Percentiles rank a stretch among this genome's conserved stretches.
phyloP scores from a whole-genome alignment of 2,113 vertebrate species.

The Forbesichthys agassizii region DNA sequence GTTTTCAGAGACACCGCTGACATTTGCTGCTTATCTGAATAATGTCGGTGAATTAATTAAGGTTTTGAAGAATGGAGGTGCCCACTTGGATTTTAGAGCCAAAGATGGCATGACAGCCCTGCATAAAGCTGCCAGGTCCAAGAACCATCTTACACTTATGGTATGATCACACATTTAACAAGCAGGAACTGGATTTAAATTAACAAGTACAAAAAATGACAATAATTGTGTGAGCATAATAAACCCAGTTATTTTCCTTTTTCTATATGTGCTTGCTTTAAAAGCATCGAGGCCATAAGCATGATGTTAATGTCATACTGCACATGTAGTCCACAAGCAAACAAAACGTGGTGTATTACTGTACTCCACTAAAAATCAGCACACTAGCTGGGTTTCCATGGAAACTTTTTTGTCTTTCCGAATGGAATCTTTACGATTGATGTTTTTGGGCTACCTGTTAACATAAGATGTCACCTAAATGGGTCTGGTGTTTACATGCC shows the following conservation, averaged over 20 bases:
- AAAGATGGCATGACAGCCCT: constrained; percentile 91
- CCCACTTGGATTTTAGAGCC: constrained; percentile 93
- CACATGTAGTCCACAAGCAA: too few relatives aligned
- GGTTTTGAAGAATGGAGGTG: constrained; percentile 86
- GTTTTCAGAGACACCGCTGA: constrained; percentile 86
- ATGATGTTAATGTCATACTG: too few relatives aligned
- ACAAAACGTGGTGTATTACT: too few relatives aligned
- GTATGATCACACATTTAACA: constrained; percentile 59
- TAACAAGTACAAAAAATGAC: not conserved
- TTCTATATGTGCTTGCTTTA: too few relatives aligned
- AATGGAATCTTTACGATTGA: too few relatives aligned
- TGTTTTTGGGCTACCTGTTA: not conserved
- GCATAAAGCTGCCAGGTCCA: constrained; percentile 88
- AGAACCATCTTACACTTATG: constrained; percentile 84
- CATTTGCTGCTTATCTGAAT: constrained; percentile 85
- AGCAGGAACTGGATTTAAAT: not conserved
- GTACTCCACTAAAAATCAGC: too few relatives aligned
- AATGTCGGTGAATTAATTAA: constrained; percentile 83
- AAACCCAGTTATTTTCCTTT: not conserved
- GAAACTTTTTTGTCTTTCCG: too few relatives aligned
- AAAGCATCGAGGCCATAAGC: too few relatives aligned
- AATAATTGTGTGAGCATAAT: not conserved
- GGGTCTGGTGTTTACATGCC: not conserved
- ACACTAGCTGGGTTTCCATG: too few relatives aligned
- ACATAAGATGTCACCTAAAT: too few relatives aligned